Percentiles rank a stretch among this genome's conserved stretches.
phyloP scores from a whole-genome alignment of 2,888 invertebrate genomes.

The Prenolepis imparis region DNA sequence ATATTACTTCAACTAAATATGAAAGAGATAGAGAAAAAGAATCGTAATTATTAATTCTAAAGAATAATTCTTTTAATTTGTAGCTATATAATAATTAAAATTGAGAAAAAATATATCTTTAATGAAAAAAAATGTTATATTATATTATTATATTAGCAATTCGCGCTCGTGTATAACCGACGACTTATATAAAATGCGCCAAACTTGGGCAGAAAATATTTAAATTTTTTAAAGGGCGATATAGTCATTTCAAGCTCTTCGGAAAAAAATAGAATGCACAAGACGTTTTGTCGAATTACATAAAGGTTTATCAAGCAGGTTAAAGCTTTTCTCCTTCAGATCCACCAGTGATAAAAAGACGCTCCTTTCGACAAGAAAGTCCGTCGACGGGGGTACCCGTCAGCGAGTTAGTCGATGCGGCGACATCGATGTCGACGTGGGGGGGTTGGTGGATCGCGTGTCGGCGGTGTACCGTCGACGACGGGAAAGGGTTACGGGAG shows the following conservation, averaged over 20 bases:
- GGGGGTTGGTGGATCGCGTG: conserved; percentile 48
- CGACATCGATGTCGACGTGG: conserved; percentile 41
- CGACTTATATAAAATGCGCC: not conserved
- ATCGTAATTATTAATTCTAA: conserved; percentile 1
- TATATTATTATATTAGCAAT: too few relatives aligned
- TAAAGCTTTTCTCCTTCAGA: conserved; percentile 42
- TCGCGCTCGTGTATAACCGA: not conserved
- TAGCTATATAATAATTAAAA: conserved; percentile 21
- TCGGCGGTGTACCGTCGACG: conserved; percentile 49
- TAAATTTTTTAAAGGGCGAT: conserved; percentile 13
- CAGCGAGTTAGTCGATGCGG: conserved; percentile 44
- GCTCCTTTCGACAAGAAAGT: conserved; percentile 34
- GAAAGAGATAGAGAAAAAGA: not conserved
- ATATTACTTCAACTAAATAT: not conserved
- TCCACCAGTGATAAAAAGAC: conserved; percentile 26
- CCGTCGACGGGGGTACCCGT: conserved; percentile 36
- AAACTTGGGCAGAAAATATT: not conserved
- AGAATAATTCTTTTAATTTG: not conserved
- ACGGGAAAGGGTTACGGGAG: conserved; percentile 57
- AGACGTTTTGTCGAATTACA: conserved; percentile 8
- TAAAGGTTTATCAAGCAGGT: conserved; percentile 40
- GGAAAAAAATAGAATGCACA: not conserved
- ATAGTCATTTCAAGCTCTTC: not conserved
- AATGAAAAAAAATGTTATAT: too few relatives aligned
- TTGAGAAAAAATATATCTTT: too few relatives aligned